phyloP scores from a whole-genome alignment of 2,888 invertebrate species.

The Pollenia amentaria region DNA sequence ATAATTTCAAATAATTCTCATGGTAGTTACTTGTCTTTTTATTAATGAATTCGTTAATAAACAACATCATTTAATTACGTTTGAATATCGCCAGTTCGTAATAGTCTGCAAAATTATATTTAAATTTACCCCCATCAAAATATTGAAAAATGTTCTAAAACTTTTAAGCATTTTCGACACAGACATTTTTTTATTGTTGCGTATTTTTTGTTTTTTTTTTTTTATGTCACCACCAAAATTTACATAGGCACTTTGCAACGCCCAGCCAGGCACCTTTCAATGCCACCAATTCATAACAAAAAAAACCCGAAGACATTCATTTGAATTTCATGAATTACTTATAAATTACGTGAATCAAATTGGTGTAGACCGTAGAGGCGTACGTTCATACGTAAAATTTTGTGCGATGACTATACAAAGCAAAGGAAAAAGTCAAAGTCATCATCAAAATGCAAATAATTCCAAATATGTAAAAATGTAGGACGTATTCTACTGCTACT shows the following conservation, averaged over 20 bases:
- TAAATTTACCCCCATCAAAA: constrained; percentile 13
- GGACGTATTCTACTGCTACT: constrained; percentile 1
- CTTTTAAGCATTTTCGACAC: background rate
- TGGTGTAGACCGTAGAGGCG: constrained; percentile 37
- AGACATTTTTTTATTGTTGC: constrained; percentile 1
- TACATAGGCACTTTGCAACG: constrained; percentile 11
- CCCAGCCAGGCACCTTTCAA: constrained; percentile 47
- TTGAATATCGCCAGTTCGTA: constrained; percentile 1
- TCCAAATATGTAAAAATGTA: constrained; percentile 34
- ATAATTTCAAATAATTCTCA: background rate
- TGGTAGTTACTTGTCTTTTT: background rate
- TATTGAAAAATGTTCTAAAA: constrained; percentile 10
- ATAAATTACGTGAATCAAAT: constrained; percentile 68
- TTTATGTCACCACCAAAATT: background rate
- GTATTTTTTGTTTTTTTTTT: constrained; percentile 1
- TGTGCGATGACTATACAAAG: constrained; percentile 29
- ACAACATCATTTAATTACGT: constrained; percentile 20
- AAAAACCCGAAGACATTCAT: constrained; percentile 66
- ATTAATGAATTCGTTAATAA: constrained; percentile 18
- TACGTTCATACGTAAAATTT: background rate
- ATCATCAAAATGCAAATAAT: constrained; percentile 71
- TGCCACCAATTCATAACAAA: constrained; percentile 54
- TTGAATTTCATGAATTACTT: constrained; percentile 73
- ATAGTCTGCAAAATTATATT: constrained; percentile 13
- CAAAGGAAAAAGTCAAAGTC: constrained; percentile 67